These are phyloP conservation scores for Sebastes umbrosus DNA, from an alignment of 2,797 vertebrate species.

Conservation along the genomic window DNA sequence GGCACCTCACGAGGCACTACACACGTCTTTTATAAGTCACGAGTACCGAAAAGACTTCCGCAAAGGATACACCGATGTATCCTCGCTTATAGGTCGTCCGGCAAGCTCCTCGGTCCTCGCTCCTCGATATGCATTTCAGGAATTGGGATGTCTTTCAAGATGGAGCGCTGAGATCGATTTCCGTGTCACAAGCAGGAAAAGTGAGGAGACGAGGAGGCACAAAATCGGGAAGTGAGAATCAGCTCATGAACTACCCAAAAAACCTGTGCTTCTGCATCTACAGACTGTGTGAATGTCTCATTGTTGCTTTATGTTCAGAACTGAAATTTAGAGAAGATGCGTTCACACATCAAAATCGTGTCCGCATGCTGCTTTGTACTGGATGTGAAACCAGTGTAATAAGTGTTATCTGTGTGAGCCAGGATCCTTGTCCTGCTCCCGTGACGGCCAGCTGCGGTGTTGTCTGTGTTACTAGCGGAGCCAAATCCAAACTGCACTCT, in stretches of 20 bases:
- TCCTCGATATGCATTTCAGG: too few relatives aligned
- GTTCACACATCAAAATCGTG: background rate
- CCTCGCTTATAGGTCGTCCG: too few relatives aligned
- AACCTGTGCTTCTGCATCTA: background rate
- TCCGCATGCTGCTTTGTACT: background rate
- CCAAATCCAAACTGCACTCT: constrained; percentile 4
- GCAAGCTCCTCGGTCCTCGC: too few relatives aligned
- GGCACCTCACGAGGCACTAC: too few relatives aligned
- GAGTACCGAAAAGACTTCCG: too few relatives aligned
- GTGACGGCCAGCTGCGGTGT: background rate
- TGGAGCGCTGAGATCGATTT: too few relatives aligned
- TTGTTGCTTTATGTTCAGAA: background rate
- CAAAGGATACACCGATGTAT: too few relatives aligned
- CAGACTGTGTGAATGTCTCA: background rate
- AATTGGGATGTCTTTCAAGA: too few relatives aligned
- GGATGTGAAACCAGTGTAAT: background rate
- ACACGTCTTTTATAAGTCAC: too few relatives aligned
- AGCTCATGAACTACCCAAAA: background rate
- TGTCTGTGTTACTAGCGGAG: background rate
- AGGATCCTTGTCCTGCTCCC: background rate
- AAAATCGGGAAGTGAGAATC: too few relatives aligned
- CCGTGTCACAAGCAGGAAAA: too few relatives aligned
- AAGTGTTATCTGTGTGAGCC: background rate
- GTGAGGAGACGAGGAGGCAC: too few relatives aligned
- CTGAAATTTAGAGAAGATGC: background rate